Base-by-base conservation (phyloP, 2,113 vertebrate genomes). In the Plestiodon gilberti region DNA sequence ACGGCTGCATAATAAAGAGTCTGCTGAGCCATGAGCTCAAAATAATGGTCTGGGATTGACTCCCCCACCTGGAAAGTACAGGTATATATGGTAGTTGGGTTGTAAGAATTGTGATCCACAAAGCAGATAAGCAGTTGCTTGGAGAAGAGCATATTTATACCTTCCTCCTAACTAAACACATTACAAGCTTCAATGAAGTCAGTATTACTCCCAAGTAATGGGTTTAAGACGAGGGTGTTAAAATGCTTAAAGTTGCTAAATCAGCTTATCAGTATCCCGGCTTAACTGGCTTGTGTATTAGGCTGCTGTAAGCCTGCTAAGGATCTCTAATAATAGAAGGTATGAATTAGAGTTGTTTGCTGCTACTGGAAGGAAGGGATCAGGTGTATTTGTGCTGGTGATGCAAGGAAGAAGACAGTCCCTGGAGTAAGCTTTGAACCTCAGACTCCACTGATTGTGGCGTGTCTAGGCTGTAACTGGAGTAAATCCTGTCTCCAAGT, bases 231-330 rank as follows among this genome's bases (percentile, higher is more conserved):
- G 52, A 43, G 76, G 30, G 22, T 33, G 35, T 61, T 86, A 52
- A 79, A 79, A 80, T 17, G 38, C 69, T 62, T 33, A 71, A 43
- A 30, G n/a, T 55, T 73, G 8, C 57, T 59, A 79, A 86, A 48
- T 61, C 67, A 62, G 35, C 67, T 86, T 78, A 78, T 74, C 67
- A 43, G 69, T 30, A 48, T 61, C 48, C 35, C 28, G 7, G 22
- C 40, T 74, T 74, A 74, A 86, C 23, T 73, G 69, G 67, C 33
- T 79, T 80, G 67, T 80, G 57, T 61, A 86, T 62, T 80, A 80
- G 69, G 38, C 55, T 61, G 22, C 55, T 73, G 35, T 62, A 81
- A 64, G 22, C 14, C 52, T 74, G 57, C 78, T 67, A 35, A 79
- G 30, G 61, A 82, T 74, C 57, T 74, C 69, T 74, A 79, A 83